Conservation (phyloP, 2,797 vertebrate species). For the Amazona ochrocephala region DNA sequence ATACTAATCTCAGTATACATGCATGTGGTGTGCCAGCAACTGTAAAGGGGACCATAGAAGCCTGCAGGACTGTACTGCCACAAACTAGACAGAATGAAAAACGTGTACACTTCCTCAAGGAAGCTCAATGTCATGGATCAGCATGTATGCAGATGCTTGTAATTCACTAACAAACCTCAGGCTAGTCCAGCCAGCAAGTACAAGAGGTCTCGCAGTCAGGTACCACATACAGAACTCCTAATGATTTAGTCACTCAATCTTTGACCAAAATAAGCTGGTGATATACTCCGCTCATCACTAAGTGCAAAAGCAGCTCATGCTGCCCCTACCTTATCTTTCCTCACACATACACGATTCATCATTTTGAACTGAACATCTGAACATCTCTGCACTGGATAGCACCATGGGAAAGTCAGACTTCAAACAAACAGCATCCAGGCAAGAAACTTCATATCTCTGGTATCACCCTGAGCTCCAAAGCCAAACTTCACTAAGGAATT, state of each 20-base stretch:
- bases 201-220: not conserved
- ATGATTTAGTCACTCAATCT: not conserved
- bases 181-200: not conserved
- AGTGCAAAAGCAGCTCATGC: not conserved
- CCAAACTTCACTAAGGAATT: not conserved
- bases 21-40: not conserved
- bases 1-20: rapidly evolving
- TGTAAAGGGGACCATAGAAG: not conserved
- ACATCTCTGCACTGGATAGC: not conserved
- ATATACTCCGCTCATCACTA: not conserved
- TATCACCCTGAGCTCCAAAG: not conserved
- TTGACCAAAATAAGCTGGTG: not conserved
- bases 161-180: not conserved
- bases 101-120: rapidly evolving
- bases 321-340: not conserved
- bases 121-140: not conserved
- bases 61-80: not conserved
- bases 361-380: not conserved
- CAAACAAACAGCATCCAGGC: not conserved
- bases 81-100: not conserved
- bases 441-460: not conserved
- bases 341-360: not conserved
- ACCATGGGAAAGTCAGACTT: not conserved
- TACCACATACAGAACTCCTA: not conserved
- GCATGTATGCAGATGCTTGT: not conserved